phyloP scores from a whole-genome alignment of 2,113 vertebrate genomes.

The Chaetodon trifascialis region DNA sequence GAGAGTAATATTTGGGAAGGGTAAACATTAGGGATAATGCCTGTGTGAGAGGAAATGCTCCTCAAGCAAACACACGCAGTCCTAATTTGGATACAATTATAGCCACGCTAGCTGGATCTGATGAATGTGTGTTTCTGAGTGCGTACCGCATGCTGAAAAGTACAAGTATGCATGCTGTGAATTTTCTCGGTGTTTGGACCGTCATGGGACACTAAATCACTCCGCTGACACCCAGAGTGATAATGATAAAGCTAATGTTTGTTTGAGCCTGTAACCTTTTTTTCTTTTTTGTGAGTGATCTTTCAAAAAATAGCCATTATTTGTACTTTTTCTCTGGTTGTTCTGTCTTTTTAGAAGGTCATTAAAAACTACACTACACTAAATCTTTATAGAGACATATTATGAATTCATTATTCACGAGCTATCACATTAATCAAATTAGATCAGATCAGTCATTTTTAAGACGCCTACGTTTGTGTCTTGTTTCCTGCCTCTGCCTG shows the following conservation, averaged over 20 bases:
- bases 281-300: background rate
- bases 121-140: conserved; percentile 6
- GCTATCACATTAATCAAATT: background rate
- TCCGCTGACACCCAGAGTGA: background rate
- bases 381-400: background rate
- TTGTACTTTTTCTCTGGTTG: background rate
- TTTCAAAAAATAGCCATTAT: background rate
- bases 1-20: conserved; percentile 46
- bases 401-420: background rate
- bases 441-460: background rate
- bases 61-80: conserved; percentile 46
- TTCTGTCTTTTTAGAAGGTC: background rate
- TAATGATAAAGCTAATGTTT: conserved; percentile 1
- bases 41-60: conserved; percentile 44
- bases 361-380: background rate
- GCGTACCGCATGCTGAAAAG: background rate
- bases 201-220: background rate
- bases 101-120: conserved; percentile 14
- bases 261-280: background rate
- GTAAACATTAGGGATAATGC: conserved; percentile 60
- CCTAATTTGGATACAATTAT: conserved; percentile 51
- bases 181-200: background rate
- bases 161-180: background rate
- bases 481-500: background rate
- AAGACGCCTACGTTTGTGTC: background rate